These are phyloP conservation scores for Pomacea canaliculata DNA, from an alignment of 2,888 invertebrate species.

Conservation along the genomic window DNA sequence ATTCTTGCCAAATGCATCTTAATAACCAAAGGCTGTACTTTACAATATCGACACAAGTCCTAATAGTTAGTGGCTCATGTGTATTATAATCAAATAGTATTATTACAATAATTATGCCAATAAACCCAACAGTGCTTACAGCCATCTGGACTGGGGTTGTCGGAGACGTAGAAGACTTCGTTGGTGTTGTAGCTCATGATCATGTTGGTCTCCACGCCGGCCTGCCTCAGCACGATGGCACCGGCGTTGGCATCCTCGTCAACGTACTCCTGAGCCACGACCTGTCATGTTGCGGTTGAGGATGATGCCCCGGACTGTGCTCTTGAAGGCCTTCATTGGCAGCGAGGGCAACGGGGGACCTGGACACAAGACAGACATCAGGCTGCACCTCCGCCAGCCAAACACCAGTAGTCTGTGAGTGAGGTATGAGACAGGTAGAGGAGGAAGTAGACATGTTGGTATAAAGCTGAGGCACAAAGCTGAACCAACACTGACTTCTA, in stretches of 20 bases:
- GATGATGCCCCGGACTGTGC: background rate
- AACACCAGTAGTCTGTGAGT: too few relatives aligned
- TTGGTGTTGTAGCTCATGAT: background rate
- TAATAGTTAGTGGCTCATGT: background rate
- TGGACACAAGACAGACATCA: background rate
- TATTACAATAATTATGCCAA: too few relatives aligned
- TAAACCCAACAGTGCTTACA: too few relatives aligned
- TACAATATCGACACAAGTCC: background rate
- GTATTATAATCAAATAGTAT: background rate
- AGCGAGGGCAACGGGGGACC: background rate
- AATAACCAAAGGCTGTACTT: background rate
- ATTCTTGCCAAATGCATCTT: background rate
- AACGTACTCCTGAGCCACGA: background rate
- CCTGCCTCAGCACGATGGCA: background rate
- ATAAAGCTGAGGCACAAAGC: too few relatives aligned
- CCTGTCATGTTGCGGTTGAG: background rate
- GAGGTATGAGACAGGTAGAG: too few relatives aligned
- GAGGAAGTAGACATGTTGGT: too few relatives aligned
- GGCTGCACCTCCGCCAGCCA: too few relatives aligned
- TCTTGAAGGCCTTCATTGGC: background rate
- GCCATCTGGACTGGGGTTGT: background rate
- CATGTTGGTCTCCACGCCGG: background rate
- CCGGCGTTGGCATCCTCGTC: background rate
- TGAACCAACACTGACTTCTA: too few relatives aligned
- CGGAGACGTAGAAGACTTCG: background rate